phyloP scores from a whole-genome alignment of 2,888 invertebrate genomes.

The Cataglyphis albicans region DNA sequence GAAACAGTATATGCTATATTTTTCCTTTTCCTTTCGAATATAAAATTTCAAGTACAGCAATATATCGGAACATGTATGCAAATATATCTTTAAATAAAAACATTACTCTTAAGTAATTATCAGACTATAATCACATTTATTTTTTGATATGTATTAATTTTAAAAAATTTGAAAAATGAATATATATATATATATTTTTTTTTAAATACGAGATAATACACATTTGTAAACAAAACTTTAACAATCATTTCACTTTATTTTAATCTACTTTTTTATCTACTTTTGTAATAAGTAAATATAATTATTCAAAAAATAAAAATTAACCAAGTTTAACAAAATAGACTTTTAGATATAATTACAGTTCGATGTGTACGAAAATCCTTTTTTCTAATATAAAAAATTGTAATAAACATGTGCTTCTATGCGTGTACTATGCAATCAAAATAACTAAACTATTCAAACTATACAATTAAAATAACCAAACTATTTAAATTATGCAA shows the following conservation, averaged over 20 bases:
- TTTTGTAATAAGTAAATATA: neutral
- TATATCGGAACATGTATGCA: neutral
- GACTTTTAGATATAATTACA: neutral
- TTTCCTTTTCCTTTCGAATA: neutral
- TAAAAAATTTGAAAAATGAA: neutral
- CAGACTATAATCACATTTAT: neutral
- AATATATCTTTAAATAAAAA: neutral
- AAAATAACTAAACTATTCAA: neutral
- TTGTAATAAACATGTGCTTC: neutral
- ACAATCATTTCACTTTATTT: neutral
- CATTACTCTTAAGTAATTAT: neutral
- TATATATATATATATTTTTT: neutral
- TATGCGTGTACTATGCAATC: neutral
- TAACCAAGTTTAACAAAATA: neutral
- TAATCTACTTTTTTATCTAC: neutral
- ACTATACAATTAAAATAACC: neutral
- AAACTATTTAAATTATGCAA: neutral
- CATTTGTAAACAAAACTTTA: neutral
- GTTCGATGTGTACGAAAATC: neutral
- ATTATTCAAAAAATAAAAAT: neutral
- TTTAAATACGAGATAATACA: too few species aligned
- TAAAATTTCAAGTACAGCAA: neutral
- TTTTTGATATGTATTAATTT: neutral
- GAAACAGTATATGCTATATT: neutral
- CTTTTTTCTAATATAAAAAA: neutral